Evolutionary conservation across 2,113 vertebrate genomes (phyloP).

Genomic region (Solea solea): DNA sequence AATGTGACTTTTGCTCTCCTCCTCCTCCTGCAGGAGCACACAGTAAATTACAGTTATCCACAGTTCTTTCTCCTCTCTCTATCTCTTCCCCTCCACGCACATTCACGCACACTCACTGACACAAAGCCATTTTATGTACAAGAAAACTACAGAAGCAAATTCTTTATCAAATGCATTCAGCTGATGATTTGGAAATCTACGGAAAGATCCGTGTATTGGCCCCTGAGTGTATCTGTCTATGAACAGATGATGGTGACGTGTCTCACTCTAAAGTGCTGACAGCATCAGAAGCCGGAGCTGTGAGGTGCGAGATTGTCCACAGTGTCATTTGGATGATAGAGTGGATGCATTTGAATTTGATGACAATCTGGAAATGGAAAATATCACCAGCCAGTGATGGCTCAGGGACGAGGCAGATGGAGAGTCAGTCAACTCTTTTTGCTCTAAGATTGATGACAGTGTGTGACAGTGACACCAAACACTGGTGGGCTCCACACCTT

Average conservation of each 20-base stretch:
- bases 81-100: not conserved
- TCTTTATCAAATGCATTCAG: conserved; percentile 9
- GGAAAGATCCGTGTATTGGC: not conserved
- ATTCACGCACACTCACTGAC: not conserved
- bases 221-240: conserved; percentile 15
- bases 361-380: conserved; percentile 64
- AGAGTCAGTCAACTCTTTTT: conserved; percentile 46
- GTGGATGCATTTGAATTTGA: conserved; percentile 66
- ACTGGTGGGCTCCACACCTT: not conserved
- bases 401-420: conserved; percentile 50
- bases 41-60: conserved; percentile 67
- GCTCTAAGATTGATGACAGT: conserved; percentile 33
- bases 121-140: conserved; percentile 20
- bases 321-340: conserved; percentile 59
- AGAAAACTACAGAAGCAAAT: not conserved
- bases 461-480: not conserved
- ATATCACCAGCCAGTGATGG: conserved; percentile 46
- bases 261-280: conserved; percentile 46
- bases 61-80: conserved; percentile 9
- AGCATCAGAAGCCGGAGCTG: conserved; percentile 43
- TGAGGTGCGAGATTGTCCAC: conserved; percentile 29
- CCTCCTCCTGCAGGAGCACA: conserved; percentile 44
- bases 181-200: not conserved
- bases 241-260: conserved; percentile 49
- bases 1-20: conserved; percentile 41